These are phyloP conservation scores for Xerus inauris DNA, from an alignment of 2,113 vertebrate genomes.

Conservation along the genomic window DNA sequence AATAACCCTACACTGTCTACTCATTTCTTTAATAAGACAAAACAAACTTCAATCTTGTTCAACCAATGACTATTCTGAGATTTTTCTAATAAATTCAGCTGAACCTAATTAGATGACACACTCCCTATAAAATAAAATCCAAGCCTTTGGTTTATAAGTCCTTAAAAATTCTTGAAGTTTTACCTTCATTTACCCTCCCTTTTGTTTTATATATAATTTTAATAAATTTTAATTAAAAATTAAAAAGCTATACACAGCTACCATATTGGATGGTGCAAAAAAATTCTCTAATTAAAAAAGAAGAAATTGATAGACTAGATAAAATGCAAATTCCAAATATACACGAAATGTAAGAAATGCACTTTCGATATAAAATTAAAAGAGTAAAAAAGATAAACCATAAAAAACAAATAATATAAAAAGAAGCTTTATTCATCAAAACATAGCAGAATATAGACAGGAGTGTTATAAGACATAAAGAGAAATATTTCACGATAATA, in stretches of 20 bases:
- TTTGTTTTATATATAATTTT: neutral
- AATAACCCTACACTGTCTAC: neutral
- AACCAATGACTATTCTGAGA: neutral
- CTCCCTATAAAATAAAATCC: neutral
- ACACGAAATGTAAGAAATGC: neutral
- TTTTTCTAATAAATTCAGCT: neutral
- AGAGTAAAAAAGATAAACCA: neutral
- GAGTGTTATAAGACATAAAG: neutral
- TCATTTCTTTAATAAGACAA: neutral
- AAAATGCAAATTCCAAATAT: neutral
- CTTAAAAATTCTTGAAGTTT: neutral
- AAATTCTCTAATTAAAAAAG: neutral
- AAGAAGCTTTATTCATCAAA: too few relatives aligned
- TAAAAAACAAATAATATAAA: too few relatives aligned
- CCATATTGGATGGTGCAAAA: neutral
- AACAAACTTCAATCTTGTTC: neutral
- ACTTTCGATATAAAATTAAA: neutral
- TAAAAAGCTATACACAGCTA: neutral
- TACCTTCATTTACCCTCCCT: neutral
- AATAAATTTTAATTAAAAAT: neutral
- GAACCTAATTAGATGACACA: neutral
- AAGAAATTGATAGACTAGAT: neutral
- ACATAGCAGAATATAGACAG: too few relatives aligned
- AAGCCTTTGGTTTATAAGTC: neutral
- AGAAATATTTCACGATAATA: too few relatives aligned